These are phyloP conservation scores for Deilephila porcellus DNA, from an alignment of 2,888 invertebrate species.

Conservation along the genomic window DNA sequence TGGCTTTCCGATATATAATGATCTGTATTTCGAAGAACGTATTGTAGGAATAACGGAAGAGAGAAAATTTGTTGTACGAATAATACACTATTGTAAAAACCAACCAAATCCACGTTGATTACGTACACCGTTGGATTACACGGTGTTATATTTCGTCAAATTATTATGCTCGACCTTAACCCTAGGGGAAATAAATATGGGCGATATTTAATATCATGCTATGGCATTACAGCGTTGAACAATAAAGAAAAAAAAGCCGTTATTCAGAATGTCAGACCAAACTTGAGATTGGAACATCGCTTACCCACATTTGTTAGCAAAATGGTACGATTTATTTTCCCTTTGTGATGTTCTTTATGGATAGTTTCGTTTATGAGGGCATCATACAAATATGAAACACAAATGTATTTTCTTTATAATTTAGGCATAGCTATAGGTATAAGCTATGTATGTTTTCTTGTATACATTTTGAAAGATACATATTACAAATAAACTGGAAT, in stretches of 20 bases:
- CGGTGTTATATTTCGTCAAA: constrained; percentile 42
- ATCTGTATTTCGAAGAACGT: no score
- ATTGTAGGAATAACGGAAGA: no score
- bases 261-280: constrained; percentile 56
- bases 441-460: background rate
- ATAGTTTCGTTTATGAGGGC: constrained; percentile 62
- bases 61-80: background rate
- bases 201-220: constrained; percentile 47
- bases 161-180: constrained; percentile 43
- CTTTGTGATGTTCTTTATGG: constrained; percentile 61
- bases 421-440: background rate
- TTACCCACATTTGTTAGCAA: constrained; percentile 69
- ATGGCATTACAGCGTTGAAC: constrained; percentile 46
- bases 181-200: constrained; percentile 43
- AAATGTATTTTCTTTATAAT: constrained; percentile 14
- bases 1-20: no score
- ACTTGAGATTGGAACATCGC: constrained; percentile 64
- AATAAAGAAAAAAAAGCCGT: constrained; percentile 49
- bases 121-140: constrained; percentile 7
- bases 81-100: background rate
- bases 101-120: background rate
- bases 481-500: no score
- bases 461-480: no score
- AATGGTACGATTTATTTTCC: constrained; percentile 67
- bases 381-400: constrained; percentile 47